Conservation (phyloP, 2,797 vertebrate genomes). For the Siniperca undulata region DNA sequence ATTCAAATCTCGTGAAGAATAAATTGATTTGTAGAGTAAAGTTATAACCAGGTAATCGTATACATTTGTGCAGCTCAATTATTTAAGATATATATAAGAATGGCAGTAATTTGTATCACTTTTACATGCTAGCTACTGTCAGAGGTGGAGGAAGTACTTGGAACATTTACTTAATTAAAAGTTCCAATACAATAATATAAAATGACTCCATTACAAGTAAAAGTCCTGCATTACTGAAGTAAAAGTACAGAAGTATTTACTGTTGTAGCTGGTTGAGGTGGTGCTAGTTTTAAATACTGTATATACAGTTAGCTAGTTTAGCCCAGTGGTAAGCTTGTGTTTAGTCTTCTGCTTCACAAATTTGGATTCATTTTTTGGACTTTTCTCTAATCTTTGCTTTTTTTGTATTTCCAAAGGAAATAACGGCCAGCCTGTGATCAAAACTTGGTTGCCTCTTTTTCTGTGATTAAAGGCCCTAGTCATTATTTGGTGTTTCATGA, state of each 20-base stretch:
- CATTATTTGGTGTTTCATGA: neutral
- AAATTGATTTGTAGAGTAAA: neutral
- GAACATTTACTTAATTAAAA: neutral
- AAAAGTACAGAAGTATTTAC: neutral
- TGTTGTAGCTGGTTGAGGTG: neutral
- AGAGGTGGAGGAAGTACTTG: neutral
- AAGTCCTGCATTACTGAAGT: no score
- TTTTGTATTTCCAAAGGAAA: neutral
- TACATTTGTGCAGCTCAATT: neutral
- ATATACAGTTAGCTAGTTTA: neutral
- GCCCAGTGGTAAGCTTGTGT: neutral
- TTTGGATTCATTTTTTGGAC: no score
- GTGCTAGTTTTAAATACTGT: neutral
- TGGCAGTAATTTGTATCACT: neutral
- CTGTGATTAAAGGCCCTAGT: neutral
- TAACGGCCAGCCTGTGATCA: neutral
- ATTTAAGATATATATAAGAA: neutral
- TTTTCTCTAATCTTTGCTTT: no score
- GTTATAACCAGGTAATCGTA: neutral
- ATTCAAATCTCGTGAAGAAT: neutral
- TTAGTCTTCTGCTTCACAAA: neutral
- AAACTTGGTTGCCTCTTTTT: neutral
- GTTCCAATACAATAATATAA: no score
- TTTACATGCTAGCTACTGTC: neutral
- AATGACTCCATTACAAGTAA: no score